A percentile compares a stretch with the other conserved stretches of the same genome.
Conservation (phyloP, 2,888 invertebrate species). For the Flabesymbios commensalis region DNA sequence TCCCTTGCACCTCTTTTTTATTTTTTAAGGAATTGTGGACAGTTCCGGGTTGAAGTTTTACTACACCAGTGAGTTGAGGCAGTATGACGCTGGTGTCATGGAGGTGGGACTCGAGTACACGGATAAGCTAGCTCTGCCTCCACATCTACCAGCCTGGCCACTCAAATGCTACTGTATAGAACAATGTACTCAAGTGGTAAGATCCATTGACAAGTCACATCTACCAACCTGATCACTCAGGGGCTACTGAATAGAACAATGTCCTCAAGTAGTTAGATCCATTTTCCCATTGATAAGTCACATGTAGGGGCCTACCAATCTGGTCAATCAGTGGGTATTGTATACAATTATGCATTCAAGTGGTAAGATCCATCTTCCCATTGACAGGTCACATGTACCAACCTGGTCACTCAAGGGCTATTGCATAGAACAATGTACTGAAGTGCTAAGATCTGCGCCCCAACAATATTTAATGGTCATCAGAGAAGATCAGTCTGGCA, state of each 20-base stretch:
- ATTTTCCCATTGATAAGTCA: too few species aligned
- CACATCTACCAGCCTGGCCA: constrained; percentile 74
- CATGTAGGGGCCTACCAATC: constrained; percentile 69
- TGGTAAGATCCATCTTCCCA: constrained; percentile 74
- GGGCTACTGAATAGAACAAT: too few species aligned
- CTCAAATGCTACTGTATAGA: constrained; percentile 88
- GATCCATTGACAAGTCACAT: constrained; percentile 89
- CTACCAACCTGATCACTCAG: too few species aligned
- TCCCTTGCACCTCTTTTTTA: too few species aligned
- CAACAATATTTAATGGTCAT: too few species aligned
- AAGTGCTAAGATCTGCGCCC: too few species aligned
- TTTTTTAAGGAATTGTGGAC: constrained; percentile 91
- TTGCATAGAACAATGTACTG: too few species aligned
- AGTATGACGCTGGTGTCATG: constrained; percentile 91
- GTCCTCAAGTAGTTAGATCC: too few species aligned
- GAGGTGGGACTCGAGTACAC: constrained; percentile 96
- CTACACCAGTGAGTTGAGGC: constrained; percentile 75
- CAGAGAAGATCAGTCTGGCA: too few species aligned
- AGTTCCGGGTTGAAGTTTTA: constrained; percentile 86
- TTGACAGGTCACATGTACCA: too few species aligned
- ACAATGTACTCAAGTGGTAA: constrained; percentile 88
- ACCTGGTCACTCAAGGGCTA: too few species aligned
- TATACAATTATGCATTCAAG: constrained; percentile 87
- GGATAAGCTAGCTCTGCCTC: constrained; percentile 98
- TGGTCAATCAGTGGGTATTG: constrained; percentile 90